Base-by-base conservation (phyloP, 2,797 vertebrate genomes). In the Typhlichthys eigenmanni region DNA sequence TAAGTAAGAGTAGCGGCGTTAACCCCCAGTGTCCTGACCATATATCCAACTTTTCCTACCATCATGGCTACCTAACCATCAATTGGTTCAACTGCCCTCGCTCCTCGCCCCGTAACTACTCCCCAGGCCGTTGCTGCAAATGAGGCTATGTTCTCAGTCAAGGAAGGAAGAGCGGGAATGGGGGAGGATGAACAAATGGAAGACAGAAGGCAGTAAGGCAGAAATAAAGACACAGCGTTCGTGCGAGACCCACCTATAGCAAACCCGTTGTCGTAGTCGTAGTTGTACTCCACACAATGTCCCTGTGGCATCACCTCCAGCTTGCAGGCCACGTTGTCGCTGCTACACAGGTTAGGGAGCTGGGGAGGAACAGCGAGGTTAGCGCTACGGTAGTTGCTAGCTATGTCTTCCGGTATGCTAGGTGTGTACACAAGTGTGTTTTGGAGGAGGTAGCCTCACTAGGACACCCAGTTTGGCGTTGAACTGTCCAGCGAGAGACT, bases 211-310 rank as follows among this genome's bases (percentile, higher is more conserved):
- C n/a, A 49, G 12, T 49, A 8, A 14, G n/a, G 14, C 17, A 16
- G 24, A 11, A 14, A 52, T 7, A 13, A 4, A 11, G 12, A 19
- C 10, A 52, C 50, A 19, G 53, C 10, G 16, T 47, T n/a, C 14
- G 43, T 48, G n/a, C 32, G 13, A 48, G 5, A 61, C 82, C 88
- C 91, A 99, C 97, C 94, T 62, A 98, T 98, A 47, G 95, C 95
- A 90, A 98, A 99, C 71, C 97, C 97, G 58, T 99, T 99, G 79
- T 98, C 96, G 1, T 99, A 99, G 88, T 99, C 94, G 6, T 99
- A 99, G 87, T 98, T 98, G 86, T 98, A 99, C 86, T 98, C 97
- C 52, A 98, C 91, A 85, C 97, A 99, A 61, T 96, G 94, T 62
- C 94, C 95, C 84, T 93, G 94, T 69, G 95, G 93, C 75, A 91